These are phyloP conservation scores for Rapana venosa DNA, from an alignment of 2,888 invertebrate genomes.

Conservation along the genomic window DNA sequence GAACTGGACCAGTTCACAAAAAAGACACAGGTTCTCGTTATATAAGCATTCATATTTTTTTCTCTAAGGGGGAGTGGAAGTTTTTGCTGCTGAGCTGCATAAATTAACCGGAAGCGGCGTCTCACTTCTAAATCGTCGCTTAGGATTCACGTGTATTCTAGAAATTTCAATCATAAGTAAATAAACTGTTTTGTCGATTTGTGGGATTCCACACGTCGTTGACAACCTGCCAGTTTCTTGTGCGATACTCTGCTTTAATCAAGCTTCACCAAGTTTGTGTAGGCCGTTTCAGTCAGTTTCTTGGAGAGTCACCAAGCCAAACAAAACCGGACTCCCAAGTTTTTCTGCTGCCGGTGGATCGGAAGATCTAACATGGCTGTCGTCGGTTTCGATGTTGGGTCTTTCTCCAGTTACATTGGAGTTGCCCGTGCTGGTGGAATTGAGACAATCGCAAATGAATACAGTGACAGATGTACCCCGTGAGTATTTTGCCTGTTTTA, in stretches of 20 bases:
- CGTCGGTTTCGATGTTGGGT: constrained; percentile 99
- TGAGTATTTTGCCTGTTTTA: constrained; percentile 85
- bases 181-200: background rate
- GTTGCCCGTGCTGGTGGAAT: constrained; percentile 99
- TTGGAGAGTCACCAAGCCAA: background rate
- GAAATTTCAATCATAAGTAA: constrained; percentile 35
- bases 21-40: background rate
- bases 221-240: background rate
- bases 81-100: constrained; percentile 24
- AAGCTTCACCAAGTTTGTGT: background rate
- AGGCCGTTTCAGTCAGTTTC: background rate
- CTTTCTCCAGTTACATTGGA: constrained; percentile 97
- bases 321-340: background rate
- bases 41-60: background rate
- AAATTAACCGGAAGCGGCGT: constrained; percentile 40
- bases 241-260: background rate
- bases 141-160: constrained; percentile 42
- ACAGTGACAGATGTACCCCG: constrained; percentile 98
- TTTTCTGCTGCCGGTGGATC: background rate
- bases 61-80: background rate
- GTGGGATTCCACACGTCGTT: background rate
- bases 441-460: constrained; percentile 99
- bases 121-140: constrained; percentile 6
- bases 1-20: too few species aligned
- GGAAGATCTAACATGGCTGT: constrained; percentile 72